Conservation (phyloP, 2,888 invertebrate genomes). For the Dryococelus australis region DNA sequence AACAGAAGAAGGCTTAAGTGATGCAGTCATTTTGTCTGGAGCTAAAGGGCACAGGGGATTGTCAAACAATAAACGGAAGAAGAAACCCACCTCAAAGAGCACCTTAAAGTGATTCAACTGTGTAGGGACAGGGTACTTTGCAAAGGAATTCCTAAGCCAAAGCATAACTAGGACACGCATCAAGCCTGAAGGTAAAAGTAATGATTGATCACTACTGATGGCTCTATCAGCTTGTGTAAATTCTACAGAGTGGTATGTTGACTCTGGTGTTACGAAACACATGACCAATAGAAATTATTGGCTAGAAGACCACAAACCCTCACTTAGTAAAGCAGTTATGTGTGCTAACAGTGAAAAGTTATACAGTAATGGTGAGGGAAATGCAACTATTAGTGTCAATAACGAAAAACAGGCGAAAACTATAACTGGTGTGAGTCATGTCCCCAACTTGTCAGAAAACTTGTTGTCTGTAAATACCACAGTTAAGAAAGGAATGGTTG, state of each 20-base stretch:
- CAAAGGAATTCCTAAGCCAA: neutral
- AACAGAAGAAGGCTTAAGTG: neutral
- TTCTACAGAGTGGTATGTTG: no score
- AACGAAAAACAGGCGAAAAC: neutral
- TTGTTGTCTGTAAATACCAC: neutral
- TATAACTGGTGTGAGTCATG: constrained; percentile 10
- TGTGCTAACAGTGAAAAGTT: no score
- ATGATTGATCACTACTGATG: no score
- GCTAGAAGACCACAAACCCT: neutral
- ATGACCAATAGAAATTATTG: neutral
- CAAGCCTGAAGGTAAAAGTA: neutral
- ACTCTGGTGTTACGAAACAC: neutral
- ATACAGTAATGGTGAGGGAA: neutral
- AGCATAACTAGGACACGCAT: neutral
- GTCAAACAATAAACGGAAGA: no score
- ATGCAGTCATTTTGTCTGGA: neutral
- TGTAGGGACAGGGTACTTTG: neutral
- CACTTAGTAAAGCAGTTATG: neutral
- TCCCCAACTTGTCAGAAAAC: neutral
- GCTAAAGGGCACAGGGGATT: neutral
- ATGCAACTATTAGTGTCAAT: neutral
- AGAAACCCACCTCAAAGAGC: neutral
- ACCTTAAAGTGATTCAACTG: neutral
- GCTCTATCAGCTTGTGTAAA: no score
- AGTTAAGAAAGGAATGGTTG: neutral